Evolutionary conservation across 53 echinoderm and acorn worm genomes (phyloP).

Genomic region (Holothuria leucospilota): DNA sequence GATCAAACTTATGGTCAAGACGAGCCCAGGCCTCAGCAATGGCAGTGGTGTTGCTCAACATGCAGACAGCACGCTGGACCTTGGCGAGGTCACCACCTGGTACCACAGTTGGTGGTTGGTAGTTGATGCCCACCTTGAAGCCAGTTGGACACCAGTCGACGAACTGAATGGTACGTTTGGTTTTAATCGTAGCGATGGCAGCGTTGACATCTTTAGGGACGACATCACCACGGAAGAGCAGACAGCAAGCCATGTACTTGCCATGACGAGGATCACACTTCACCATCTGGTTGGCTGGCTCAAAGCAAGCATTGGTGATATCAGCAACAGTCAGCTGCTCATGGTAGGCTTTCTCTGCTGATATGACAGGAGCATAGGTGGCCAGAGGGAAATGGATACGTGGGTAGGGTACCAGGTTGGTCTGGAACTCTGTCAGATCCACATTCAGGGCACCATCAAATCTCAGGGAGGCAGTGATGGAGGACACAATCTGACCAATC

Average conservation of each 20-base stretch:
- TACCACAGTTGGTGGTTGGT: slow-evolving; percentile 95
- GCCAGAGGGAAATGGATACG: slow-evolving; percentile 75
- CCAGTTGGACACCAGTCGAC: slow-evolving; percentile 99
- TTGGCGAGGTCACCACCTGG: slow-evolving; percentile 98
- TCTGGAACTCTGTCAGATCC: slow-evolving; percentile 45
- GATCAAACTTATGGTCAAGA: slow-evolving; percentile 61
- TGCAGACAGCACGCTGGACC: slow-evolving; percentile 98
- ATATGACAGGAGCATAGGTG: slow-evolving; percentile 91
- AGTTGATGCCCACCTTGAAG: slow-evolving; percentile 99
- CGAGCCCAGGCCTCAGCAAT: slow-evolving; percentile 96
- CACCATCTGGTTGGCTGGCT: slow-evolving; percentile 95
- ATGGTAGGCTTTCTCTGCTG: slow-evolving; percentile 93
- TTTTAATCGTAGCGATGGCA: slow-evolving; percentile 93
- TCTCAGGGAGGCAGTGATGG: slow-evolving; percentile 62
- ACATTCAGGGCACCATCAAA: slow-evolving; percentile 40
- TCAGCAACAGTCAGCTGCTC: slow-evolving; percentile 89
- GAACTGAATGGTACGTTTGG: slow-evolving; percentile 98
- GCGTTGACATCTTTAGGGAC: slow-evolving; percentile 94
- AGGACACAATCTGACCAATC: slow-evolving; percentile 63
- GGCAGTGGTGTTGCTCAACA: slow-evolving; percentile 99
- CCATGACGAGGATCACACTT: slow-evolving; percentile 97
- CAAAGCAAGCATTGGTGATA: slow-evolving; percentile 89
- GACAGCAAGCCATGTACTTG: slow-evolving; percentile 96
- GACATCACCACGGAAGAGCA: slow-evolving; percentile 91
- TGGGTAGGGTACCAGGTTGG: slow-evolving; percentile 35